A percentile compares a stretch with the other conserved stretches of the same genome.
phyloP scores from a whole-genome alignment of 2,113 vertebrate genomes.

The Plectropomus leopardus region DNA sequence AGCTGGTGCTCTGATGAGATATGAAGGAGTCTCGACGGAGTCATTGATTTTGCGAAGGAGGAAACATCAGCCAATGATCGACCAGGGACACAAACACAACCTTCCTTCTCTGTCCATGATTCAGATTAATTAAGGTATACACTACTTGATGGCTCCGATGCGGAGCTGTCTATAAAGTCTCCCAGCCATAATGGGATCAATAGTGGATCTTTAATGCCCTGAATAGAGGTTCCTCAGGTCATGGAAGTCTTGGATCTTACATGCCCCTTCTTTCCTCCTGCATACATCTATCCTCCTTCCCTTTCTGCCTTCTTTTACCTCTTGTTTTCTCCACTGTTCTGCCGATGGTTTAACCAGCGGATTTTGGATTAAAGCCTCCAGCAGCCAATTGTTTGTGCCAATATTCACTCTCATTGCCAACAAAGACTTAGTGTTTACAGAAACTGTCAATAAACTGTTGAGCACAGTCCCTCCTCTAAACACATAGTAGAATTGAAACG shows the following conservation, averaged over 20 bases:
- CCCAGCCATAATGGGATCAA: constrained; percentile 65
- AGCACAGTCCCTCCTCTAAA: not conserved
- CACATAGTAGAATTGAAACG: constrained; percentile 8
- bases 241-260: constrained; percentile 24
- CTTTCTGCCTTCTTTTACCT: not conserved
- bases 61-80: constrained; percentile 29
- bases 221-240: constrained; percentile 49
- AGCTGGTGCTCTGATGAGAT: constrained; percentile 57
- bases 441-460: constrained; percentile 33
- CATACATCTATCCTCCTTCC: not conserved
- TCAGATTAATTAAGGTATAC: constrained; percentile 68
- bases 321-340: not conserved
- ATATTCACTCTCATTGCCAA: constrained; percentile 5
- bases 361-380: constrained; percentile 17
- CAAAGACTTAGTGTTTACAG: constrained; percentile 24
- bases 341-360: not conserved
- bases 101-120: constrained; percentile 21
- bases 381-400: constrained; percentile 10
- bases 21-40: constrained; percentile 42
- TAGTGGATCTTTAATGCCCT: constrained; percentile 56
- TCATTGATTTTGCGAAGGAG: constrained; percentile 54
- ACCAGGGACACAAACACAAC: constrained; percentile 28
- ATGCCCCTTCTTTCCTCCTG: not conserved
- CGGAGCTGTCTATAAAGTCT: constrained; percentile 57
- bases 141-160: constrained; percentile 35